phyloP scores from a whole-genome alignment of 2,797 vertebrate genomes.

The Sarcophilus harrisii region DNA sequence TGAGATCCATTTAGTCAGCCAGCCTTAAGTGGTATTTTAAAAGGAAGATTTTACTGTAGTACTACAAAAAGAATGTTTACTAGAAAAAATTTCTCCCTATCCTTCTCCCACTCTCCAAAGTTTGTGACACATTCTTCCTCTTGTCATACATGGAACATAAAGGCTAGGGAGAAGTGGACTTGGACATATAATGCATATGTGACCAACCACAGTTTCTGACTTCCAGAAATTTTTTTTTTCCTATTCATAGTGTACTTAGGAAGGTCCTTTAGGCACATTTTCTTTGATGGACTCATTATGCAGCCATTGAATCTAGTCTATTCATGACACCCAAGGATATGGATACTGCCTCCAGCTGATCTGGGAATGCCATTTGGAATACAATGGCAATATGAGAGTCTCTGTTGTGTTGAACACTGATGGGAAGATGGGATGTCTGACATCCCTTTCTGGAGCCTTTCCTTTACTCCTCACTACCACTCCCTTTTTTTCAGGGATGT shows the following conservation, averaged over 20 bases:
- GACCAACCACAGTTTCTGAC: background rate
- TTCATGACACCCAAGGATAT: background rate
- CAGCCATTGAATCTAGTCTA: background rate
- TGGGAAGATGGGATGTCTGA: background rate
- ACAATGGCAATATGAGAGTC: background rate
- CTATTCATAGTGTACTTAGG: background rate
- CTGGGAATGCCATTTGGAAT: background rate
- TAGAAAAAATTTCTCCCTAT: background rate
- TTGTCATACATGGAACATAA: background rate
- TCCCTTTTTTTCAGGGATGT: background rate
- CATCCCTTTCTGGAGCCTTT: background rate
- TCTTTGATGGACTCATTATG: background rate
- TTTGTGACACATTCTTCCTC: background rate
- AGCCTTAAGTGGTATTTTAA: background rate
- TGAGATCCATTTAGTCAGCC: background rate
- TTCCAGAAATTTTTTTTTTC: no score
- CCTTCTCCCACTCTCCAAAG: background rate
- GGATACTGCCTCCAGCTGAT: background rate
- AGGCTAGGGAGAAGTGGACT: background rate
- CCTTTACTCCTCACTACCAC: background rate
- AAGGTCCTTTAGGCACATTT: background rate
- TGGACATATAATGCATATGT: background rate
- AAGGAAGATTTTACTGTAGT: background rate
- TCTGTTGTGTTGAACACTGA: background rate
- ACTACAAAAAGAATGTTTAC: background rate